Percentiles rank a stretch among this genome's conserved stretches.
Evolutionary conservation across 2,797 vertebrate species (phyloP).

Genomic region (Otus scops): DNA sequence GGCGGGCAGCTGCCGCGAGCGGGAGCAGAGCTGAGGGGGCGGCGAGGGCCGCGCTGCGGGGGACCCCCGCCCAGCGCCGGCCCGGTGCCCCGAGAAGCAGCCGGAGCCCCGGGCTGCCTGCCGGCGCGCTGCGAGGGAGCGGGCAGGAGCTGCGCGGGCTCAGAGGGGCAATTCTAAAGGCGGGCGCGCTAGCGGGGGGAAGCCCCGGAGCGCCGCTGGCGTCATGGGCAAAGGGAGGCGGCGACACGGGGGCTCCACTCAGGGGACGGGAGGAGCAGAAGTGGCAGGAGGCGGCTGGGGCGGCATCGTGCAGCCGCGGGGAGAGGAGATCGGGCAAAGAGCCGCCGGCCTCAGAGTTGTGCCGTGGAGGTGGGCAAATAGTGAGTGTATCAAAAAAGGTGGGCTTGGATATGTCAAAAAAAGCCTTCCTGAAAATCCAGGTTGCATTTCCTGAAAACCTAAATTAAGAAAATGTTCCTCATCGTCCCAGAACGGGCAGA

Average conservation of each 20-base stretch:
- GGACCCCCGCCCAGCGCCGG: background rate
- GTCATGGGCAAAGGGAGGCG: no score
- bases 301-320: no score
- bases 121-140: background rate
- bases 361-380: no score
- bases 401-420: background rate
- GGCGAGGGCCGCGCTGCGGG: background rate
- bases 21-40: background rate
- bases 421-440: background rate
- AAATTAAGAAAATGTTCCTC: background rate
- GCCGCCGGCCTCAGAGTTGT: background rate
- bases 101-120: background rate
- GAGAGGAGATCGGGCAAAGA: background rate
- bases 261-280: no score
- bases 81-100: background rate
- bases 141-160: no score
- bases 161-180: fast-evolving
- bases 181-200: background rate
- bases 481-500: background rate
- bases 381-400: background rate
- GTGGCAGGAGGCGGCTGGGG: no score
- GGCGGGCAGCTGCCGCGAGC: background rate
- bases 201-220: no score
- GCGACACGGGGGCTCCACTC: no score
- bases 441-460: background rate